phyloP scores from a whole-genome alignment of 2,113 vertebrate genomes.

The Sceloporus undulatus region DNA sequence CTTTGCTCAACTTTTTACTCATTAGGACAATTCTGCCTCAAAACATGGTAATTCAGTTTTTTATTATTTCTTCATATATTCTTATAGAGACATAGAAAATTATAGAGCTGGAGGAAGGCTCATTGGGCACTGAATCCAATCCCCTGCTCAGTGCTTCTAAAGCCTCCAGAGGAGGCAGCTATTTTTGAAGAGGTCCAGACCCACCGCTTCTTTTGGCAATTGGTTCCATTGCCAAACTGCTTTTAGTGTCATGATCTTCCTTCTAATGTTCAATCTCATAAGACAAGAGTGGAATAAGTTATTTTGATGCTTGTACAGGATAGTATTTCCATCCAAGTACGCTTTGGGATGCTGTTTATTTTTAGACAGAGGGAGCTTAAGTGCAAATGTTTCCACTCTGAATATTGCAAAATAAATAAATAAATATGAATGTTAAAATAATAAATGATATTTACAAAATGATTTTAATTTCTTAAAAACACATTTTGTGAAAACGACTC shows the following conservation, averaged over 20 bases:
- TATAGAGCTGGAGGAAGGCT: too few relatives aligned
- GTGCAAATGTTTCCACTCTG: not conserved
- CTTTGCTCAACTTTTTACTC: not conserved
- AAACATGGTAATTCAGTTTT: accelerated
- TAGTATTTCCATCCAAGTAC: not conserved
- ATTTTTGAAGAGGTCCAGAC: too few relatives aligned
- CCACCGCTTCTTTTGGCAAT: too few relatives aligned
- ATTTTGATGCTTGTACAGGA: not conserved
- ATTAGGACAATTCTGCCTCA: not conserved
- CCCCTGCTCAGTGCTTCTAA: too few relatives aligned
- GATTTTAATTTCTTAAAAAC: not conserved
- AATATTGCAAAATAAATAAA: conserved; percentile 2
- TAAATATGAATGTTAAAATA: not conserved
- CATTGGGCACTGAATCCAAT: too few relatives aligned
- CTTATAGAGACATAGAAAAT: not conserved
- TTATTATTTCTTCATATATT: accelerated
- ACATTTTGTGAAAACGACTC: not conserved
- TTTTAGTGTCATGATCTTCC: too few relatives aligned
- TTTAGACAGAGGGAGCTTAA: not conserved
- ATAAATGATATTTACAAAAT: not conserved
- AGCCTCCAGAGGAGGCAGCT: too few relatives aligned
- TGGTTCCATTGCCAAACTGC: too few relatives aligned
- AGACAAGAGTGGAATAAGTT: accelerated
- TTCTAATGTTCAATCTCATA: not conserved
- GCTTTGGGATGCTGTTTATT: not conserved